Percentiles rank a stretch among this genome's conserved stretches.
These are phyloP conservation scores for Aldabrachelys gigantea DNA, from an alignment of 2,113 vertebrate genomes.

Conservation along the genomic window DNA sequence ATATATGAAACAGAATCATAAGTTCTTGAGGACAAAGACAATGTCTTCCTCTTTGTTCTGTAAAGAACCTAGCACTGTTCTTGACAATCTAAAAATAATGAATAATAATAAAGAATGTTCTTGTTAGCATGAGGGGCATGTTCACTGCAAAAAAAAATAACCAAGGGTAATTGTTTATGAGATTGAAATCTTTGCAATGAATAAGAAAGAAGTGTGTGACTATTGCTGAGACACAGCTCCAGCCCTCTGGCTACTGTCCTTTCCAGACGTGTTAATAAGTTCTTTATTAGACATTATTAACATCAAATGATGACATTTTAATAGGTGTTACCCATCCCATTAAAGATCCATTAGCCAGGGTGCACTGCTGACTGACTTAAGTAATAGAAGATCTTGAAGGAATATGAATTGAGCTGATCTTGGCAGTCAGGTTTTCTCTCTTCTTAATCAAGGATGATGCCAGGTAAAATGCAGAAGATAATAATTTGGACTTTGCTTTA, in stretches of 20 bases:
- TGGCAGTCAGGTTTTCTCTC: background rate
- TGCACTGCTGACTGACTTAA: background rate
- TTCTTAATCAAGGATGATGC: background rate
- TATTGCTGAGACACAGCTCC: background rate
- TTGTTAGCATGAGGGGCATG: background rate
- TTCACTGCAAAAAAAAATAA: background rate
- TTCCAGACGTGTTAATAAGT: background rate
- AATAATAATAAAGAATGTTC: background rate
- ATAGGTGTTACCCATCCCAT: background rate
- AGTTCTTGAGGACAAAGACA: background rate
- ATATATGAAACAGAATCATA: rapidly evolving
- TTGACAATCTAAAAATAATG: background rate
- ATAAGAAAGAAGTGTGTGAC: background rate
- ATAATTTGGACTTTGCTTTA: background rate
- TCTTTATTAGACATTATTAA: background rate
- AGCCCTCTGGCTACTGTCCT: background rate
- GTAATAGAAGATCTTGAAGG: background rate
- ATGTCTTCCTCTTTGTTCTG: background rate
- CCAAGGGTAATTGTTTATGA: background rate
- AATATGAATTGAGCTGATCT: rapidly evolving
- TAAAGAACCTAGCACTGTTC: background rate
- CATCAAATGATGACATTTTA: background rate
- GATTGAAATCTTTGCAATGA: background rate
- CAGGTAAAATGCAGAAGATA: background rate
- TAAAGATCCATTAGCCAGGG: background rate